phyloP scores from a whole-genome alignment of 2,113 vertebrate genomes.

The Dasyurus viverrinus region DNA sequence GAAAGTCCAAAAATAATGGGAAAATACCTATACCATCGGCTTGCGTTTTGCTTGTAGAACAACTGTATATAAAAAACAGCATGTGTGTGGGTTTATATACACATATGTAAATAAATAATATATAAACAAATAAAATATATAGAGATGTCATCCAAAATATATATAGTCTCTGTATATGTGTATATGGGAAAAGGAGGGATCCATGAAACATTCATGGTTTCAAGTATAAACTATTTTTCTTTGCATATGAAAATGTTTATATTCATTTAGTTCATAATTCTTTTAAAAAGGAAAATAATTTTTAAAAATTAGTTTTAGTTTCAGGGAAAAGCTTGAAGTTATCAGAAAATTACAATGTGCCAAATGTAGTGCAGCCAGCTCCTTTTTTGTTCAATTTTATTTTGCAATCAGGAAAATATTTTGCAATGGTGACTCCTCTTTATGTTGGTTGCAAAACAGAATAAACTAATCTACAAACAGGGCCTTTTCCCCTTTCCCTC shows the following conservation, averaged over 20 bases:
- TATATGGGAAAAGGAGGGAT: neutral
- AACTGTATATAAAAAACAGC: neutral
- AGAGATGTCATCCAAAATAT: neutral
- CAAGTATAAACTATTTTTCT: neutral
- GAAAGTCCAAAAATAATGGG: neutral
- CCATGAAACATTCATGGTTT: neutral
- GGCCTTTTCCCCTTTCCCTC: neutral
- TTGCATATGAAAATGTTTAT: neutral
- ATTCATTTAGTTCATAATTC: neutral
- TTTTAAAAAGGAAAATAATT: neutral
- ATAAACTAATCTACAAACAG: neutral
- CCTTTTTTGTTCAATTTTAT: neutral
- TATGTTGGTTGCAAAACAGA: neutral
- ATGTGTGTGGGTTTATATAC: neutral
- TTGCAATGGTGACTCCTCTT: neutral
- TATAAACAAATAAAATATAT: neutral
- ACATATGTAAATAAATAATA: neutral
- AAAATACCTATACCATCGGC: neutral
- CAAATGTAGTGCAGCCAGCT: neutral
- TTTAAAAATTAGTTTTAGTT: neutral
- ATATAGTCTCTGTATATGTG: neutral
- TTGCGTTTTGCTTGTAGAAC: neutral
- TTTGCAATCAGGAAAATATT: neutral
- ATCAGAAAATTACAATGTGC: neutral
- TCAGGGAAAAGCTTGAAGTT: neutral